Percentiles rank a stretch among this genome's conserved stretches.
Evolutionary conservation across 2,888 invertebrate species (phyloP).

Genomic region (Lutraria lutraria): DNA sequence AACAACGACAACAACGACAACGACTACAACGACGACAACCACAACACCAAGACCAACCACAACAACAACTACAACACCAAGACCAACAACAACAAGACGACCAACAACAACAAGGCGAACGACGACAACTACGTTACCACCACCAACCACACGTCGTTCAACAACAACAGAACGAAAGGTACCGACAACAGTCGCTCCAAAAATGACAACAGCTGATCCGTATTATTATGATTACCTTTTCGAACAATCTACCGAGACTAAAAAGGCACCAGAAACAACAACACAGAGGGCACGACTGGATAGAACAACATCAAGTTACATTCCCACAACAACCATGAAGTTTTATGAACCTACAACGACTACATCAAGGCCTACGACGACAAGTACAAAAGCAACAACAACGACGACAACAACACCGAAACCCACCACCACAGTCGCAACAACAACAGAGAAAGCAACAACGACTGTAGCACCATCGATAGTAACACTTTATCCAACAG

Average conservation of each 20-base stretch:
- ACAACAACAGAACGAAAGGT: conserved; percentile 26
- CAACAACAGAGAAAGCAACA: conserved; percentile 33
- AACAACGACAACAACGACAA: conserved; percentile 34
- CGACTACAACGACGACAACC: background rate
- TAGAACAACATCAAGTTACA: conserved; percentile 34
- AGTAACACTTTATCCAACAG: conserved; percentile 38
- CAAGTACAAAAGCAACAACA: conserved; percentile 8
- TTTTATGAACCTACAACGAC: conserved; percentile 48
- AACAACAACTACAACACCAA: conserved; percentile 33
- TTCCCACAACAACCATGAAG: conserved; percentile 48
- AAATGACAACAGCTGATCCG: conserved; percentile 4
- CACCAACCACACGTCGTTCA: conserved; percentile 19
- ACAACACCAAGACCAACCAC: conserved; percentile 22
- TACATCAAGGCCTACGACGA: conserved; percentile 48
- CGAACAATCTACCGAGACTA: conserved; percentile 27
- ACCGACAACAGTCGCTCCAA: conserved; percentile 33
- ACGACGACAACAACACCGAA: background rate
- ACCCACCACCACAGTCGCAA: conserved; percentile 8
- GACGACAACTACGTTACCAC: conserved; percentile 40
- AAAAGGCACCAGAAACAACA: background rate
- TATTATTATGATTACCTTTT: conserved; percentile 36
- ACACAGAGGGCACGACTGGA: conserved; percentile 27
- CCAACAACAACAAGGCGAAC: conserved; percentile 41
- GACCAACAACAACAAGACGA: conserved; percentile 48
- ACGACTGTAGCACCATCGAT: conserved; percentile 14